Conservation (phyloP, 2,797 vertebrate species). For the Pangasius sanitwongsei region DNA sequence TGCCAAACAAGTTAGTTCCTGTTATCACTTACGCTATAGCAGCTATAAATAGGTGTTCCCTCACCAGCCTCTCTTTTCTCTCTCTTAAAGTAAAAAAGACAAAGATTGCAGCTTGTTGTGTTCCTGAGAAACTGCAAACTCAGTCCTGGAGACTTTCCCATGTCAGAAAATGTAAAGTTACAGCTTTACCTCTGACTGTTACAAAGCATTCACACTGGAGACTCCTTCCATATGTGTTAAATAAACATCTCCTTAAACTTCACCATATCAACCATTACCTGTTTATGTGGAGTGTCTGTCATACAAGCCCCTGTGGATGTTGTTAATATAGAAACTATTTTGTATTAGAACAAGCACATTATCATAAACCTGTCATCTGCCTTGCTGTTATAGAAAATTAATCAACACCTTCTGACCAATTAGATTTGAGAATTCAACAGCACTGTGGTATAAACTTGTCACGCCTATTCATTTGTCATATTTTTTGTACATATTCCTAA, state of each 20-base stretch:
- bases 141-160: background rate
- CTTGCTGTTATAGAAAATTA: constrained; percentile 9
- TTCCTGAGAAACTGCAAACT: background rate
- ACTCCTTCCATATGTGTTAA: background rate
- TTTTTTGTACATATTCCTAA: background rate
- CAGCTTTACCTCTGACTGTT: background rate
- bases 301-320: background rate
- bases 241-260: background rate
- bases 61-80: background rate
- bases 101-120: background rate
- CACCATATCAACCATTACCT: background rate
- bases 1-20: background rate
- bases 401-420: background rate
- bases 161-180: background rate
- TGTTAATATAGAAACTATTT: background rate
- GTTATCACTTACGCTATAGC: background rate
- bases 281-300: background rate
- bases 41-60: background rate
- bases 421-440: background rate
- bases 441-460: background rate
- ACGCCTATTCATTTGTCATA: background rate
- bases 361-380: background rate
- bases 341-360: background rate
- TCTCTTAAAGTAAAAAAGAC: background rate
- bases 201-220: background rate